phyloP scores from a whole-genome alignment of 2,888 invertebrate species.

The Hemistola chrysoprasaria region DNA sequence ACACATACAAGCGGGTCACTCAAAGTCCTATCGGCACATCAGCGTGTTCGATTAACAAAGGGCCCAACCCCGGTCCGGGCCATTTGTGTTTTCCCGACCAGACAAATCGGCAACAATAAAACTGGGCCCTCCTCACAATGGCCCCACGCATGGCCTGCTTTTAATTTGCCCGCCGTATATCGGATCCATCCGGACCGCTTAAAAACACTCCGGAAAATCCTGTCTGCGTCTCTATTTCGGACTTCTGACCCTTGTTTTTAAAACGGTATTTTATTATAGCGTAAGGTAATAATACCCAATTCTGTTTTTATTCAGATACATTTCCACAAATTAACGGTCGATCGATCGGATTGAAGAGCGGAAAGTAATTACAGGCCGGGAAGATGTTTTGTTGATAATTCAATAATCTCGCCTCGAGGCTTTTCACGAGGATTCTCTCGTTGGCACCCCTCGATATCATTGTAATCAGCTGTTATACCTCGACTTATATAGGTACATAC shows the following conservation, averaged over 20 bases:
- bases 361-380: constrained; percentile 74
- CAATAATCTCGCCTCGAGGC: constrained; percentile 69
- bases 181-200: constrained; percentile 61
- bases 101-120: constrained; percentile 79
- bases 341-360: constrained; percentile 61
- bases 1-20: constrained; percentile 23
- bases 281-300: constrained; percentile 5
- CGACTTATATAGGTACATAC: too few relatives aligned
- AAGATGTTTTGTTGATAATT: constrained; percentile 78
- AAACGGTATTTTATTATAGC: constrained; percentile 49
- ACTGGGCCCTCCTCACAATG: constrained; percentile 65
- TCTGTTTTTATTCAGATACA: constrained; percentile 20
- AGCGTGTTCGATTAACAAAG: constrained; percentile 68
- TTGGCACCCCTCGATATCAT: constrained; percentile 25
- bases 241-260: constrained; percentile 48
- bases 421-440: constrained; percentile 51
- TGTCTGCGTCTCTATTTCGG: constrained; percentile 41
- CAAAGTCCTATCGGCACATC: constrained; percentile 15
- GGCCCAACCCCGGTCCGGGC: constrained; percentile 63
- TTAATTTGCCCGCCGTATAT: constrained; percentile 77
- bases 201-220: constrained; percentile 73
- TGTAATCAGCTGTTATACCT: constrained; percentile 5
- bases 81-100: constrained; percentile 76
- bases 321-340: constrained; percentile 24
- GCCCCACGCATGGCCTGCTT: constrained; percentile 74